Percentiles rank a stretch among this genome's conserved stretches.
Conservation (phyloP, 1,140 invertebrate species). For the Caenorhabditis remanei region DNA sequence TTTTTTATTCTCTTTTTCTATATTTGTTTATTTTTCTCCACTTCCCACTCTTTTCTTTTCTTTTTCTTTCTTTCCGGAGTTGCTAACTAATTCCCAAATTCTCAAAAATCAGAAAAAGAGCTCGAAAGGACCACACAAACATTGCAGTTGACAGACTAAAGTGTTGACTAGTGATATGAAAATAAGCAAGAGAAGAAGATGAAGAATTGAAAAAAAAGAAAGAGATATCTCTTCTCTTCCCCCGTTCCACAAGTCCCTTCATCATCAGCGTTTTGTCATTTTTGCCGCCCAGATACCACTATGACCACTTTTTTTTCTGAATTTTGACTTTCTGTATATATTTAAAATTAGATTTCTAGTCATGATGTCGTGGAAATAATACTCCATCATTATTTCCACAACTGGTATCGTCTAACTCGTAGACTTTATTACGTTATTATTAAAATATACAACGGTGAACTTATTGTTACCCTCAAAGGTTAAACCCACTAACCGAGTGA, state of each 20-base stretch:
- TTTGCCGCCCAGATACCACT: conserved; percentile 35
- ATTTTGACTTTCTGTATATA: no score
- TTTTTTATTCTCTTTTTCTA: neutral
- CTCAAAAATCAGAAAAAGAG: conserved; percentile 1
- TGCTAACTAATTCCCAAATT: no score
- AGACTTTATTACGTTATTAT: no score
- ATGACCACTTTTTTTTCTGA: neutral
- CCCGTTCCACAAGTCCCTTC: conserved; percentile 14
- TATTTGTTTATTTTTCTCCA: conserved; percentile 32
- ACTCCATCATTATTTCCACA: no score
- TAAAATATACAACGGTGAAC: no score
- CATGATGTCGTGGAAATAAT: no score
- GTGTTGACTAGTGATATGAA: conserved; percentile 46
- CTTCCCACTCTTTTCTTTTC: conserved; percentile 17
- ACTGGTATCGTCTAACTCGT: no score
- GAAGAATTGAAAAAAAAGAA: neutral
- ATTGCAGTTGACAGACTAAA: conserved; percentile 1
- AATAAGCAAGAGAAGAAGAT: conserved; percentile 5
- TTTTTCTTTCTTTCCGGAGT: neutral
- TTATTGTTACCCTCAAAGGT: no score
- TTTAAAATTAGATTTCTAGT: no score
- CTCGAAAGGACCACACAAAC: conserved; percentile 41
- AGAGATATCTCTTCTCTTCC: conserved; percentile 20
- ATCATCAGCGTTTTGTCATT: conserved; percentile 37
- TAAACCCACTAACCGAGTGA: no score